phyloP scores from a whole-genome alignment of 2,113 vertebrate genomes.

The Sphyrna mokarran region DNA sequence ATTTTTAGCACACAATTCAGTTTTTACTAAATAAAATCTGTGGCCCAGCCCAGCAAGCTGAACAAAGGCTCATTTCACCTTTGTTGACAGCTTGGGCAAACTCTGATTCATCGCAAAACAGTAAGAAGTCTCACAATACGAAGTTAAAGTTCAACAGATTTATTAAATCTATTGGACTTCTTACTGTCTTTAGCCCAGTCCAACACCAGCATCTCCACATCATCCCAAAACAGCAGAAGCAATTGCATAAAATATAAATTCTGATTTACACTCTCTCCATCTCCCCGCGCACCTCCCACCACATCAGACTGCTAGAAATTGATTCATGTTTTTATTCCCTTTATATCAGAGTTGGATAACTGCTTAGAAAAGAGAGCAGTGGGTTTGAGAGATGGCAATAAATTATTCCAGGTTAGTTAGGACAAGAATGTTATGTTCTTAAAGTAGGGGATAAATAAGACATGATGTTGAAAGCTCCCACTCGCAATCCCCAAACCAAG shows the following conservation, averaged over 20 bases:
- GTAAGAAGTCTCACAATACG: no score
- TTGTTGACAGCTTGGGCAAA: neutral
- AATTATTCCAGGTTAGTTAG: neutral
- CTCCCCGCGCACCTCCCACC: no score
- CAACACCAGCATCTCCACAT: no score
- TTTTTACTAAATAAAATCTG: neutral
- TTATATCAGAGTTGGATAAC: neutral
- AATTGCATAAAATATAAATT: neutral
- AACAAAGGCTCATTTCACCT: neutral
- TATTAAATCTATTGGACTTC: no score
- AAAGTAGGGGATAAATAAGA: neutral
- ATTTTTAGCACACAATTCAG: neutral
- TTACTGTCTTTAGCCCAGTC: no score
- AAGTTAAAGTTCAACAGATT: no score
- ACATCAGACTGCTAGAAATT: neutral
- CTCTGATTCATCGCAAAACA: neutral
- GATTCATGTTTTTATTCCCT: neutral
- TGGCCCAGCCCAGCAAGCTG: no score
- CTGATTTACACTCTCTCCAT: neutral
- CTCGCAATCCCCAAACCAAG: neutral
- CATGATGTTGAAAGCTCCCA: neutral
- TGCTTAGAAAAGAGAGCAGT: neutral
- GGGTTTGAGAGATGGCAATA: neutral
- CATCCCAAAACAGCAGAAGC: no score
- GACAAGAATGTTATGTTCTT: neutral